Evolutionary conservation across 2,113 vertebrate species (phyloP), one percentile per base, ranked within the genome.

Genomic region (Zosterops lateralis): DNA sequence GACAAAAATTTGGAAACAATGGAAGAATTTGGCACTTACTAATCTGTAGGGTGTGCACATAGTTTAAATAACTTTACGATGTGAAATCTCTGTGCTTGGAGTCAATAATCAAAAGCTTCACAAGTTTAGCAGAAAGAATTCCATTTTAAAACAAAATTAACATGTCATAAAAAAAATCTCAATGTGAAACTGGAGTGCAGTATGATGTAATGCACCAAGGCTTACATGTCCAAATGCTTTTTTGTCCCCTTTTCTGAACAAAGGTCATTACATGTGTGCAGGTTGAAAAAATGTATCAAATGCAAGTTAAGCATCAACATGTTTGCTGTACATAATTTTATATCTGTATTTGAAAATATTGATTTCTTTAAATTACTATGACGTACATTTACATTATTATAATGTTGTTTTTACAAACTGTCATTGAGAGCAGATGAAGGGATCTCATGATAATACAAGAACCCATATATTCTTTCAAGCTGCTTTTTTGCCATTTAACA

Each of bases 1-100:
- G 65, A 90, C 84, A 87, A 74, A 71, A 50, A 84, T 75, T 89
- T 89, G 68, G 80, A 93, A 95, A 81, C 73, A 84, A 36, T 64
- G 31, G 40, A 44, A 87, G 29, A 71, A 67, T 89, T 87, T 61
- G 57, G n/a, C 38, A 20, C 75, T 67, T 92, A 72, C 61, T 78
- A 53, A 87, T 82, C 81, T 34, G 2, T 71, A 81, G 89, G 51
- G 34, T 38, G n/a, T 94, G 66, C 57, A 20, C 77, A 50, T 87
- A 78, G 51, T 87, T 91, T 78, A 84, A 93, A 70, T 92, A 91
- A 81, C 61, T 92, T 95, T 74, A 74, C 0, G 0, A 81, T 64
- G 74, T 77, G 76, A 87, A 74, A 62, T 77, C 64, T 68, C 51
- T 76, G 50, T 80, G 42, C 56, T 84, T 54, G 76, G 44, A 74